Evolutionary conservation across 1,140 invertebrate genomes (phyloP).

Genomic region (Cydia pomonella): DNA sequence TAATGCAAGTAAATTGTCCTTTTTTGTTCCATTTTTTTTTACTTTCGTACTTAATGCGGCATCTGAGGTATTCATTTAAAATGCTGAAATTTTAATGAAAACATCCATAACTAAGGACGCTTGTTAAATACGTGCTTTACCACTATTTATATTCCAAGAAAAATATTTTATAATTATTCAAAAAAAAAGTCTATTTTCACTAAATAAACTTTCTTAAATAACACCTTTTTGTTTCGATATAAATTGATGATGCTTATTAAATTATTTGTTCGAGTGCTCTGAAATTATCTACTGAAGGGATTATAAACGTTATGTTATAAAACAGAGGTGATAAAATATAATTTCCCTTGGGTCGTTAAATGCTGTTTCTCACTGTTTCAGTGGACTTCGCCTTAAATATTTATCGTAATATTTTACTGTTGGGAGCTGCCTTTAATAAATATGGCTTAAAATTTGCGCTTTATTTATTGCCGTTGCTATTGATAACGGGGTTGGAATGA

Average conservation of each 20-base stretch:
- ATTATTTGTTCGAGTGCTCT: slow-evolving; percentile 25
- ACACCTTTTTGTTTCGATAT: too few species aligned
- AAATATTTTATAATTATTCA: too few species aligned
- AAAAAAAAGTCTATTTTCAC: too few species aligned
- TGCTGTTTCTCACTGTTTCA: slow-evolving; percentile 31
- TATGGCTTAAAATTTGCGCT: slow-evolving; percentile 22
- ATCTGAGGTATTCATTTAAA: too few species aligned
- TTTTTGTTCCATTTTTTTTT: too few species aligned
- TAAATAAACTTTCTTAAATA: too few species aligned
- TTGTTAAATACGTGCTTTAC: too few species aligned
- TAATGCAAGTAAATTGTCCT: too few species aligned
- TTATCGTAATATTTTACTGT: slow-evolving; percentile 28
- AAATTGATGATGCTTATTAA: slow-evolving; percentile 23
- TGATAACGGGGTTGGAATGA: slow-evolving; percentile 20
- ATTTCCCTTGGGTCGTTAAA: slow-evolving; percentile 30
- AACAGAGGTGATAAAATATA: slow-evolving; percentile 33
- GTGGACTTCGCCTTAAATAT: slow-evolving; percentile 23
- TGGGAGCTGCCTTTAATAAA: slow-evolving; percentile 31
- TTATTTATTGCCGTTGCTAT: not conserved
- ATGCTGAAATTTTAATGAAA: too few species aligned
- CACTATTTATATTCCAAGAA: too few species aligned
- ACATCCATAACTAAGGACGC: too few species aligned
- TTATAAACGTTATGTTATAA: slow-evolving; percentile 26
- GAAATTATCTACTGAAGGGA: slow-evolving; percentile 28
- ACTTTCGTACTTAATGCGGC: too few species aligned